Base-by-base conservation (phyloP, 2,797 vertebrate genomes). In the Leptoclinus maculatus region DNA sequence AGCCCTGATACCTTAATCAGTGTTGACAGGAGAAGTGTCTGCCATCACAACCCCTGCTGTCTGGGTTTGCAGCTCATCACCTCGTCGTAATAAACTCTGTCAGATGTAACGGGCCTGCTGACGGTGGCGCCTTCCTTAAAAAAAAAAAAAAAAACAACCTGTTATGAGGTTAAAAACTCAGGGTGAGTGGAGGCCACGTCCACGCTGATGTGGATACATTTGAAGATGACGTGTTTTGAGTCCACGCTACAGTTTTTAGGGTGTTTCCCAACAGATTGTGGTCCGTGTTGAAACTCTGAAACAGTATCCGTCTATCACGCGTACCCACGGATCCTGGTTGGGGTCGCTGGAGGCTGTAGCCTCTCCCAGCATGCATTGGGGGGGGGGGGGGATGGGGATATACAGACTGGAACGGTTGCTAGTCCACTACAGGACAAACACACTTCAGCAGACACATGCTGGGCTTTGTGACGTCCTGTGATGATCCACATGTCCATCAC, bases 1-100 rank as follows among this genome's bases (percentile, higher is more conserved):
- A 79, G 36, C 54, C 57, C 53, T 51, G 83, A 79, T 75, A 49
- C 38, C 86, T 74, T 89, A 87, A 91, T 87, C 83, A 80, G 71
- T 78, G 73, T 36, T 88, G 88, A 88, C 88, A 82, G 79, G 77
- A 70, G 82, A 74, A 29, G 79, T 60, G 83, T 47, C 83, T 60
- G 80, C 72, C 76, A 65, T 84, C 89, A 79, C 72, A 78, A 13
- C 71, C 75, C 70, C 75, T 73, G 74, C 77, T 74, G 87, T 83
- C 89, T 45, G 75, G 71, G 75, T 64, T 43, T 76, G 76, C 76
- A 78, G 78, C 82, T 86, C 85, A 88, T 90, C 83, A 76, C 66
- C 71, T 83, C 17, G 27, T 66, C 71, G 71, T 88, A 88, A 90
- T 88, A 75, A 87, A 76, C 51, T 45, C 76, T 80, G 86, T 86